Evolutionary conservation across 2,888 invertebrate species (phyloP), one percentile per base, ranked within the genome.

Genomic region (Aleiodes alternator): DNA sequence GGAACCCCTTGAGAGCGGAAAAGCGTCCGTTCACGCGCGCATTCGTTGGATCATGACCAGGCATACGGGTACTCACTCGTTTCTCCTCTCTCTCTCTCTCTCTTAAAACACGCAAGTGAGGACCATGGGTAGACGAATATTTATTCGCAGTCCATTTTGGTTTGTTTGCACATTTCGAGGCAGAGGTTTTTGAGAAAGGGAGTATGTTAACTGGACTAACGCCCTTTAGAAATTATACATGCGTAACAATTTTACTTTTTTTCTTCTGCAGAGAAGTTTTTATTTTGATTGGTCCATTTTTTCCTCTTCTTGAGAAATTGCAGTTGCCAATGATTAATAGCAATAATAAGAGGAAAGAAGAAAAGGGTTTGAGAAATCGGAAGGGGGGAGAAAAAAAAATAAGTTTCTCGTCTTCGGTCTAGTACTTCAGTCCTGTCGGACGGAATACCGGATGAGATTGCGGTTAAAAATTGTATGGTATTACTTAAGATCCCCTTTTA

Each of bases 121-220:
- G 57, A 70, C 57, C 72, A 69, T 73, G 75, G 75, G 86, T 85
- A 87, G 87, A 86, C 86, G 87, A 87, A 87, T 89, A 89, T 88
- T 88, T 88, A 88, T 88, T 87, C 88, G 86, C 87, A 87, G 89
- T 88, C 88, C 89, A 89, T 89, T 88, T 88, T 87, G 85, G 87
- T 86, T 85, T 89, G 88, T 89, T 89, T 89, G 87, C 87, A 83
- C 85, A 83, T 85, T 31, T 14, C 61, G 55, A 64, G 59, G 59
- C 23, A 56, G 11, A 56, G 56, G 38, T 64, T 64, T 66, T 59
- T 59, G 53, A 68, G 69, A 57, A 56, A 83, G 84, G 81, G 78
- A 78, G 86, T 85, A 85, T 85, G 87, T 86, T 85, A 84, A 86
- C 51, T 68, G 48, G 23, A 66, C 12, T 50, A 14, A 53, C 34